Conservation (phyloP, 2,113 vertebrate species). For the Bucco capensis region DNA sequence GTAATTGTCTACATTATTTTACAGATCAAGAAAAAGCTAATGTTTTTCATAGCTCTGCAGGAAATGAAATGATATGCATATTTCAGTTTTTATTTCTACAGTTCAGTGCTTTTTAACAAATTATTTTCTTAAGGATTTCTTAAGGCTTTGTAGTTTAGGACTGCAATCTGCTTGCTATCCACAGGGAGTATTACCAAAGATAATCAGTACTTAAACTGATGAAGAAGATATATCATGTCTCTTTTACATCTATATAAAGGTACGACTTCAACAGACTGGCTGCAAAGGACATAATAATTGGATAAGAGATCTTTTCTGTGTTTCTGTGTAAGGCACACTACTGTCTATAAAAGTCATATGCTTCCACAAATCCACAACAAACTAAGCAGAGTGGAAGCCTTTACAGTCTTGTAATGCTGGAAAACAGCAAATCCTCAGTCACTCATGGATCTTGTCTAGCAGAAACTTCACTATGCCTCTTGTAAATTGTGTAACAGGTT, state of each 20-base stretch:
- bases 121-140: conserved; percentile 58
- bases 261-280: not conserved
- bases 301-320: not conserved
- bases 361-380: not conserved
- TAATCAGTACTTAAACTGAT: conserved; percentile 51
- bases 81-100: conserved; percentile 35
- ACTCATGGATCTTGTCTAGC: not conserved
- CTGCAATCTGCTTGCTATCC: conserved; percentile 40
- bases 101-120: conserved; percentile 48
- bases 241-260: conserved; percentile 8
- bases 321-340: not conserved
- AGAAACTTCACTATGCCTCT: not conserved
- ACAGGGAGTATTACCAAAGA: conserved; percentile 55
- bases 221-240: conserved; percentile 28
- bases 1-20: not conserved
- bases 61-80: conserved; percentile 18
- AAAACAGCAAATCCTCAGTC: not conserved
- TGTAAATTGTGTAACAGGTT: not conserved
- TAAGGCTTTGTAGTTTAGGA: conserved; percentile 48
- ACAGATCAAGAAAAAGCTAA: not conserved
- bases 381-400: not conserved
- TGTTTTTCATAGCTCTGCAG: not conserved
- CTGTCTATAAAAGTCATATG: not conserved
- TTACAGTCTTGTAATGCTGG: not conserved
- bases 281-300: not conserved